A percentile compares a stretch with the other conserved stretches of the same genome.
These are phyloP conservation scores for Antheraea pernyi DNA, from an alignment of 1,140 invertebrate species.

Conservation along the genomic window DNA sequence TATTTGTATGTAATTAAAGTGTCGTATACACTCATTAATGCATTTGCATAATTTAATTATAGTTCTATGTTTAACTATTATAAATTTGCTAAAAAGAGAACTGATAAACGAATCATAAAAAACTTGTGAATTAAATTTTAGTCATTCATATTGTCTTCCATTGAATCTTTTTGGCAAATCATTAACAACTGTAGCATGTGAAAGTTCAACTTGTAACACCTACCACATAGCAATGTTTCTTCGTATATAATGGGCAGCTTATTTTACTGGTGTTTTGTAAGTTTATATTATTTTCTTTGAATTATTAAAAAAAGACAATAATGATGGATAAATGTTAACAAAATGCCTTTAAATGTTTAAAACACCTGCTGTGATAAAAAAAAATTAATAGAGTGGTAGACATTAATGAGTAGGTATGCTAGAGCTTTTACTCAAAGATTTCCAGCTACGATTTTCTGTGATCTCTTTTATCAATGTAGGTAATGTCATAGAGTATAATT, in stretches of 20 bases:
- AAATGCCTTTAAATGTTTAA: slow-evolving; percentile 65
- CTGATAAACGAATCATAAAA: slow-evolving; percentile 29
- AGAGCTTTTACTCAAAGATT: slow-evolving; percentile 75
- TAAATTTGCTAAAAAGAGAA: slow-evolving; percentile 55
- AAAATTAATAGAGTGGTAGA: slow-evolving; percentile 68
- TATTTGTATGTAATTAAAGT: slow-evolving; percentile 26
- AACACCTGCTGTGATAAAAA: slow-evolving; percentile 72
- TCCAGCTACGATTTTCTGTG: slow-evolving; percentile 81
- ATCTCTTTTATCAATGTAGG: slow-evolving; percentile 79
- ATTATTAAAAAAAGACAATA: slow-evolving; percentile 58
- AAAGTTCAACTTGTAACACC: slow-evolving; percentile 33
- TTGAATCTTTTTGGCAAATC: slow-evolving; percentile 66
- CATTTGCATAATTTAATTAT: slow-evolving; percentile 72
- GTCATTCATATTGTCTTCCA: slow-evolving; percentile 64
- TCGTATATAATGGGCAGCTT: slow-evolving; percentile 25
- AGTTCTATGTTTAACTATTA: slow-evolving; percentile 47
- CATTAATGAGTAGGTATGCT: slow-evolving; percentile 57
- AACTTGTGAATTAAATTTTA: slow-evolving; percentile 22
- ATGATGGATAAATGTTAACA: slow-evolving; percentile 44
- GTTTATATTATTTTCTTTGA: slow-evolving; percentile 8
- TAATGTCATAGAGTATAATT: slow-evolving; percentile 70
- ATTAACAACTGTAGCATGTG: slow-evolving; percentile 68
- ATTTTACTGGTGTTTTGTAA: slow-evolving; percentile 14
- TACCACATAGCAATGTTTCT: slow-evolving; percentile 23
- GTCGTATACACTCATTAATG: slow-evolving; percentile 53